phyloP scores from a whole-genome alignment of 2,888 invertebrate genomes.

The Laspeyria flexula region DNA sequence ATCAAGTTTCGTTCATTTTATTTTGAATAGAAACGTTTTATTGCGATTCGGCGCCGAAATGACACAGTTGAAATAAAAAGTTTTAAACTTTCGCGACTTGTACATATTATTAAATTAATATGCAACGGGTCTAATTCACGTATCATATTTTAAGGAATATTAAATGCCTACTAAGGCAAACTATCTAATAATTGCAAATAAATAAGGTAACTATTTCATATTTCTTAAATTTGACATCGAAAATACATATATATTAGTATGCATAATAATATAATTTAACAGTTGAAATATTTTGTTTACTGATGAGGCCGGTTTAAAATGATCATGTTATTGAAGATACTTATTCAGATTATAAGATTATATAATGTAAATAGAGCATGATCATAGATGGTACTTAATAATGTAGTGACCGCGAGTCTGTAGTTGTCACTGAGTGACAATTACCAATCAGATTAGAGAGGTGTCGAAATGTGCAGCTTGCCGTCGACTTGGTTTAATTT shows the following conservation, averaged over 20 bases:
- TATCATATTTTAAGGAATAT: too few species aligned
- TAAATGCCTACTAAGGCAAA: too few species aligned
- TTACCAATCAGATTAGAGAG: constrained; percentile 53
- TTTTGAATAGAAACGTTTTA: constrained; percentile 14
- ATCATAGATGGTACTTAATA: constrained; percentile 50
- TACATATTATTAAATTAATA: too few species aligned
- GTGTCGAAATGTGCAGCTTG: constrained; percentile 43
- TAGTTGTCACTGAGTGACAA: constrained; percentile 52
- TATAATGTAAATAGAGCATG: constrained; percentile 55
- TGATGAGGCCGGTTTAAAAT: constrained; percentile 48
- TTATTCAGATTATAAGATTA: constrained; percentile 54
- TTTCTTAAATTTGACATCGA: too few species aligned
- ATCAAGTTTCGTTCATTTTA: constrained; percentile 10
- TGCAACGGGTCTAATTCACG: too few species aligned
- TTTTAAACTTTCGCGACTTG: too few species aligned
- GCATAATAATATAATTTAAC: too few species aligned
- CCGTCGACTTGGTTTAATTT: constrained; percentile 7
- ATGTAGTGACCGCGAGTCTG: constrained; percentile 43
- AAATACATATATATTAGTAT: too few species aligned
- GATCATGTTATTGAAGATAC: constrained; percentile 46
- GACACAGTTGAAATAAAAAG: constrained; percentile 22
- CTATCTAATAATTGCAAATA: too few species aligned
- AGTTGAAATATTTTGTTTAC: background rate
- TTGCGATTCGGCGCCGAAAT: constrained; percentile 12
- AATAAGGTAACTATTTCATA: too few species aligned